phyloP scores from a whole-genome alignment of 2,113 vertebrate genomes.

The Paradisaea rubra region DNA sequence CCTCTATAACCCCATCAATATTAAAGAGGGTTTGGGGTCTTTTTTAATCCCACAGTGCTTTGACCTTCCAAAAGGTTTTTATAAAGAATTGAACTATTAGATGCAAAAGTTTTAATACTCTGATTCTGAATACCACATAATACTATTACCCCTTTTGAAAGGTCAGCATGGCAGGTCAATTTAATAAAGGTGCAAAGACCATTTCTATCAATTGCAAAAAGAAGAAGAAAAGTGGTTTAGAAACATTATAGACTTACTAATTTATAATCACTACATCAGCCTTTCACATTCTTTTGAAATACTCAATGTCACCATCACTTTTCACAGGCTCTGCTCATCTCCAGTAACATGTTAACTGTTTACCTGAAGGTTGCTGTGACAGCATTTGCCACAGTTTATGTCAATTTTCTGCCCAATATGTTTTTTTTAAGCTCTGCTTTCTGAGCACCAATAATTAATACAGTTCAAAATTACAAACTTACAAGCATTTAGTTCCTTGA shows the following conservation, averaged over 20 bases:
- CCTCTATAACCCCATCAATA: neutral
- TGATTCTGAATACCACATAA: neutral
- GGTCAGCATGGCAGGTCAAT: neutral
- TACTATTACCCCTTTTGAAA: neutral
- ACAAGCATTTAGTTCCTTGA: neutral
- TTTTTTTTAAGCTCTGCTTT: neutral
- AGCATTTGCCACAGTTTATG: neutral
- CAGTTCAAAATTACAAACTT: neutral
- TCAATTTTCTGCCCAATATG: neutral
- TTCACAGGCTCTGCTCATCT: neutral
- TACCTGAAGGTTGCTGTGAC: neutral
- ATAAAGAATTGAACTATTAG: neutral
- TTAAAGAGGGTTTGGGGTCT: neutral
- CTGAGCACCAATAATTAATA: neutral
- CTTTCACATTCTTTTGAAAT: neutral
- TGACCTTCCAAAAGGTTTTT: neutral
- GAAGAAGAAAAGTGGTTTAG: neutral
- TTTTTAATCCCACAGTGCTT: neutral
- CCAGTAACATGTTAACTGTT: neutral
- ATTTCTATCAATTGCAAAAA: neutral
- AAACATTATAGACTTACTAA: neutral
- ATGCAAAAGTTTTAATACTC: neutral
- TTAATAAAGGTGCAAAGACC: neutral
- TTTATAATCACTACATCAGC: neutral
- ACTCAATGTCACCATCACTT: neutral